Evolutionary conservation across 2,888 invertebrate species (phyloP), one percentile per base, ranked within the genome.

Genomic region (Aspidiotus rigidus): DNA sequence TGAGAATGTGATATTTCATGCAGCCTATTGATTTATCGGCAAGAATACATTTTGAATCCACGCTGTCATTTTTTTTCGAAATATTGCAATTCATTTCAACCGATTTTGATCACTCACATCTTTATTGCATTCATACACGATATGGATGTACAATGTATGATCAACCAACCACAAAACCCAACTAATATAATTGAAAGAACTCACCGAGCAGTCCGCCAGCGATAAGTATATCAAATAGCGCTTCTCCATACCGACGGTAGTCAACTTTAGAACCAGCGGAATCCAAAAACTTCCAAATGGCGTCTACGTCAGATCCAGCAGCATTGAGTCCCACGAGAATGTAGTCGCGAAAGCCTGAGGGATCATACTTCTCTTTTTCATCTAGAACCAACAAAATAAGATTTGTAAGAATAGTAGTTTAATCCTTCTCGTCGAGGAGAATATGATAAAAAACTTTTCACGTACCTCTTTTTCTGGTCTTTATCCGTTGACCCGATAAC

Each of bases 361-460:
- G 95, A 85, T 97, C 96, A 87, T 94, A 95, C 84, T 96, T 97
- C 88, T 97, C 96, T 89, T 93, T 96, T 89, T 96, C 96, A 96
- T 96, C 96, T 94, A 80, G 61, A 79, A 78, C 69, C 71, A 64
- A 72, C 63, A 69, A 64, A 72, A 53, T 28, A 56, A 28, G 28
- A 28, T 28, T 28, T 3, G 28, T 1, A 28, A 28, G 5, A 28
- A 28, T 28, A 28, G 5, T 28, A 28, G 1, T 28, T 28, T 5
- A 28, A 28, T 28, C 28, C 2, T 28, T 28, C 28, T 28, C 28
- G 28, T 28, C 5, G 5, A 28, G 28, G 28, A 5, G 28, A 28
- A 28, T 28, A 28, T 28, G 28, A 28, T 5, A 28, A 3, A 5
- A 28, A 28, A 28, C 28, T 28, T 28, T 28, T 5, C 53, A 39